A percentile compares a stretch with the other conserved stretches of the same genome.
These are phyloP conservation scores for Suncus etruscus DNA, from an alignment of 2,113 vertebrate genomes.

Conservation along the genomic window DNA sequence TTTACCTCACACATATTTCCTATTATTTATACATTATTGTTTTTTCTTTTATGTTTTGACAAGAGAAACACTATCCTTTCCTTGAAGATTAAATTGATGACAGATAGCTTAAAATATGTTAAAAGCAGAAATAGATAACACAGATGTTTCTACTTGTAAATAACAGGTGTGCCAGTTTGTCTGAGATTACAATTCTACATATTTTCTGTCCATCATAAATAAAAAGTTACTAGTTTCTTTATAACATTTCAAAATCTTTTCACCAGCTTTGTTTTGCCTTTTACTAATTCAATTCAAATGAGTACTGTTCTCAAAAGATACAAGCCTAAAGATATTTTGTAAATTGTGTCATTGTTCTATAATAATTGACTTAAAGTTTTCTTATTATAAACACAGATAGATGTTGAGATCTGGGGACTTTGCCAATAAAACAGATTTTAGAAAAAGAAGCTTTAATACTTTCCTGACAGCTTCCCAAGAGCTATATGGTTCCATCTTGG, in stretches of 20 bases:
- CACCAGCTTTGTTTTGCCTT: neutral
- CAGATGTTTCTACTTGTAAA: neutral
- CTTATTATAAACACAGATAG: neutral
- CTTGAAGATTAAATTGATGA: conserved; percentile 4
- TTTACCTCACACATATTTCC: neutral
- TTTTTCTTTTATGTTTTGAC: conserved; percentile 2
- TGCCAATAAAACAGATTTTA: neutral
- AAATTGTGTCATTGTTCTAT: neutral
- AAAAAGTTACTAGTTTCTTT: conserved; percentile 32
- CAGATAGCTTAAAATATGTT: neutral
- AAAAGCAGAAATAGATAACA: neutral
- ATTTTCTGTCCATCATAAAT: conserved; percentile 1
- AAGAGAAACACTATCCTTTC: neutral
- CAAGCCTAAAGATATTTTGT: neutral
- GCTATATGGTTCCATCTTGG: neutral
- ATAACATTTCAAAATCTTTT: conserved; percentile 38
- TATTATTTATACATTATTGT: neutral
- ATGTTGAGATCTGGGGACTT: neutral
- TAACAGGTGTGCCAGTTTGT: neutral
- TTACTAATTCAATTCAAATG: conserved; percentile 5
- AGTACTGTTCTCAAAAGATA: neutral
- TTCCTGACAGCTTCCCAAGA: neutral
- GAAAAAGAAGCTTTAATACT: neutral
- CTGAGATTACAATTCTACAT: neutral
- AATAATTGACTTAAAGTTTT: conserved; percentile 36